A percentile compares a stretch with the other conserved stretches of the same genome.
Evolutionary conservation across 1,140 invertebrate species (phyloP).

Genomic region (Drosophila truncata): DNA sequence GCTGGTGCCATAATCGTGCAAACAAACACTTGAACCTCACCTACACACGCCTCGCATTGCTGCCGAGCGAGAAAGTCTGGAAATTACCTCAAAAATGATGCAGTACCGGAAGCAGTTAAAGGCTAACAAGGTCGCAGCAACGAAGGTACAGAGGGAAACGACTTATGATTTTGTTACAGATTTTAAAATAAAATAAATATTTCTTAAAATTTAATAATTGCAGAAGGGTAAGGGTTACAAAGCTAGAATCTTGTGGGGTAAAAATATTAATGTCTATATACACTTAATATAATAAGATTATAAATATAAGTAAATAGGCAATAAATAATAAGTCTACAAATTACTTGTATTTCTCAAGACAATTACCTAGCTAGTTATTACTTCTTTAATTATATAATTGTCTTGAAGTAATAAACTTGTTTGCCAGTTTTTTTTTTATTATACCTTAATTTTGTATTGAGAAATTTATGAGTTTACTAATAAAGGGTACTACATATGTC

Average conservation of each 20-base stretch:
- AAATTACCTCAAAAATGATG: conserved; percentile 10
- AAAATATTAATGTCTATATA: no score
- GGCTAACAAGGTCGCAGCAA: conserved; percentile 18
- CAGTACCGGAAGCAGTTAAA: conserved; percentile 48
- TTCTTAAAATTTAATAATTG: not conserved
- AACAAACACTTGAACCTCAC: conserved; percentile 12
- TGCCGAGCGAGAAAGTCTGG: conserved; percentile 9
- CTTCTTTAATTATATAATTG: not conserved
- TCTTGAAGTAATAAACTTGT: not conserved
- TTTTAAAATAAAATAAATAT: not conserved
- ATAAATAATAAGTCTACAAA: not conserved
- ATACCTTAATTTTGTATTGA: not conserved
- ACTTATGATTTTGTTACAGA: not conserved
- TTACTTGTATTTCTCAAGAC: not conserved
- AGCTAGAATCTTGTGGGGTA: not conserved
- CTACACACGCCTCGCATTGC: no score
- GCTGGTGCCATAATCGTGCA: conserved; percentile 21
- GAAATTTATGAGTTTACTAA: not conserved
- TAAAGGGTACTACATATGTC: not conserved
- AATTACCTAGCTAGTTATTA: not conserved
- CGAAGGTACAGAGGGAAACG: not conserved
- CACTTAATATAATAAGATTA: not conserved
- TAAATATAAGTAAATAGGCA: not conserved
- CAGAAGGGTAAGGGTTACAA: not conserved
- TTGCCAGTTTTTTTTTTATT: not conserved